Conservation (phyloP, 2,797 vertebrate genomes). For the Vespertilio murinus region DNA sequence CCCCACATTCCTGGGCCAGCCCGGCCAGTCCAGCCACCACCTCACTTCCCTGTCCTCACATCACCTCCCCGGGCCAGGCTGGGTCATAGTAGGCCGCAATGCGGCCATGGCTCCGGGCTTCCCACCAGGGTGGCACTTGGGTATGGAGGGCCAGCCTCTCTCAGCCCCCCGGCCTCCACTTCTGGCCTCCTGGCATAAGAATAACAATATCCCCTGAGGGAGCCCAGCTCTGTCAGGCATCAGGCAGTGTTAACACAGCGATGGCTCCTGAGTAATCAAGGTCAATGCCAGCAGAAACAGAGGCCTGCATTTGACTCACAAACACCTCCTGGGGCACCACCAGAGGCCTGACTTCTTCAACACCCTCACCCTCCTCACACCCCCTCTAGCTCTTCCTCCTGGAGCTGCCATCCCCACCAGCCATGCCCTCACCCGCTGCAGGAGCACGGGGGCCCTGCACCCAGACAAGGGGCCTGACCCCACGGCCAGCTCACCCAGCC, state of each 20-base stretch:
- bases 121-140: not conserved
- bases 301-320: not conserved
- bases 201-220: not conserved
- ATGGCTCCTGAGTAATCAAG: not conserved
- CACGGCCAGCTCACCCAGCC: not conserved
- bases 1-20: constrained; percentile 66
- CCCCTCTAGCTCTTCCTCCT: not conserved
- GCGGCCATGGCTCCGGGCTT: not conserved
- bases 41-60: constrained; percentile 63
- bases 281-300: constrained; percentile 14
- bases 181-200: not conserved
- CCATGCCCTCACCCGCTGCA: not conserved
- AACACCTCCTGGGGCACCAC: too few relatives aligned
- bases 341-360: not conserved
- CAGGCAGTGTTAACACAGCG: not conserved
- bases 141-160: not conserved
- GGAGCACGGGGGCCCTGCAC: not conserved
- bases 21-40: not conserved
- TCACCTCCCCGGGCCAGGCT: constrained; percentile 51
- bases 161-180: not conserved
- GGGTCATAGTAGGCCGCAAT: not conserved
- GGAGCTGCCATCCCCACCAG: not conserved
- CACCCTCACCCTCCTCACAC: not conserved
- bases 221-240: not conserved
- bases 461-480: not conserved